Evolutionary conservation across 2,113 vertebrate species (phyloP), one percentile per base, ranked within the genome.

Genomic region (Gadus chalcogrammus): DNA sequence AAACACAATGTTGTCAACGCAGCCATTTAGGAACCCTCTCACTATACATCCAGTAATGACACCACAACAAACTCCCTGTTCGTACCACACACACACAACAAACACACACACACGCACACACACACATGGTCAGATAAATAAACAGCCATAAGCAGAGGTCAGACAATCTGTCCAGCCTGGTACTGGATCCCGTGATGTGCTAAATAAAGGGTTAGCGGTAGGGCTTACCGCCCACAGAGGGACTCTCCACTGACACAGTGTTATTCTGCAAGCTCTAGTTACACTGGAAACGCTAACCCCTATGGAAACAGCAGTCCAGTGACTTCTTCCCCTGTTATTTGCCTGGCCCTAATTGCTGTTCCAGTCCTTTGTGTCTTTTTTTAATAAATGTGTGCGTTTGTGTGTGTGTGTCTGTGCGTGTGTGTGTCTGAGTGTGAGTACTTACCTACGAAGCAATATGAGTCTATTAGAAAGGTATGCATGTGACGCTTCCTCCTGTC

Each of bases 301-400:
- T 64, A 65, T 86, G 83, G 82, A 89, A 89, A 86, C 83, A 75
- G 61, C 18, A 69, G 65, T 76, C 73, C 79, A 64, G 60, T 76
- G 70, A 69, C 69, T 73, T 68, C 62, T 63, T n/a, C 76, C 78
- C 76, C 75, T 82, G 71, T 86, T 85, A 91, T 90, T 89, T 88
- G 70, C 77, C 69, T 70, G 65, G 66, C 72, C 69, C 78, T 87
- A 85, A 90, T 89, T 84, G 79, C 76, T 82, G 75, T 72, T 72
- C 68, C 76, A 35, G 31, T 35, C 31, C 31, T 35, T 35, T 35
- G 31, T 35, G 31, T 35, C 31, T 35, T 35, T 35, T 35, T 35
- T 35, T 35, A 35, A 35, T 35, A 35, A 35, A 35, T 71, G 79
- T 79, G 31, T 35, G 31, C 6, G 31, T 35, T 60, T 38, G 73